Evolutionary conservation across 2,888 invertebrate species (phyloP), one percentile per base, ranked within the genome.

Genomic region (Polia nebulosa): DNA sequence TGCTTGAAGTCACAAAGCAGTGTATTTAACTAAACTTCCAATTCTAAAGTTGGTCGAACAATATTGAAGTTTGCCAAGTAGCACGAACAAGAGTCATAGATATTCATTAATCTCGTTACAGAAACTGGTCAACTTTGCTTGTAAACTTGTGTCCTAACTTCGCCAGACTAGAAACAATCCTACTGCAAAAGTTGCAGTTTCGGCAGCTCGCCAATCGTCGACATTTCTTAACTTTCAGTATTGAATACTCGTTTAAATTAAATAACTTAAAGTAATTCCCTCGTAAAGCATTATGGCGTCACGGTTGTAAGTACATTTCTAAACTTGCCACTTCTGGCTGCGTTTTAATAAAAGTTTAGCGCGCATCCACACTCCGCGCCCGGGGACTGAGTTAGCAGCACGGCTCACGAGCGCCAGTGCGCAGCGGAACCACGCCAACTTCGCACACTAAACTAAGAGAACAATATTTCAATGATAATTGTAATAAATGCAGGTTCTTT

Each of bases 31-130:
- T 77, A 81, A 84, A 88, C 80, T 85, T 82, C 57, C 52, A 67
- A 75, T 81, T 83, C 73, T 80, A 80, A 80, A 80, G 80, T 80
- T 78, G 60, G 56, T 72, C 64, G 75, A 73, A 78, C 82, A 82
- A 84, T 85, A 88, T 87, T 85, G 81, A 84, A 86, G 81, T 84
- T 84, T 78, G 77, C 78, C 55, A 77, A 80, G 76, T 76, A 86
- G 84, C 78, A 87, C 86, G 85, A 79, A 87, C 88, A 88, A 89
- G 84, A 88, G 85, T 84, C 89, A 87, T 91, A 90, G 88, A 91
- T 91, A 91, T 90, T 89, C 90, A 91, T 91, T 91, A 91, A 88
- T 89, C 87, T 88, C 80, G 75, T 78, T 86, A 87, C 85, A 75
- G 83, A 86, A 82, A 83, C 80, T 83, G 86, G 91, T 89, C 88